A percentile compares a stretch with the other conserved stretches of the same genome.
Evolutionary conservation across 2,113 vertebrate species (phyloP).

Genomic region (Garra rufa): DNA sequence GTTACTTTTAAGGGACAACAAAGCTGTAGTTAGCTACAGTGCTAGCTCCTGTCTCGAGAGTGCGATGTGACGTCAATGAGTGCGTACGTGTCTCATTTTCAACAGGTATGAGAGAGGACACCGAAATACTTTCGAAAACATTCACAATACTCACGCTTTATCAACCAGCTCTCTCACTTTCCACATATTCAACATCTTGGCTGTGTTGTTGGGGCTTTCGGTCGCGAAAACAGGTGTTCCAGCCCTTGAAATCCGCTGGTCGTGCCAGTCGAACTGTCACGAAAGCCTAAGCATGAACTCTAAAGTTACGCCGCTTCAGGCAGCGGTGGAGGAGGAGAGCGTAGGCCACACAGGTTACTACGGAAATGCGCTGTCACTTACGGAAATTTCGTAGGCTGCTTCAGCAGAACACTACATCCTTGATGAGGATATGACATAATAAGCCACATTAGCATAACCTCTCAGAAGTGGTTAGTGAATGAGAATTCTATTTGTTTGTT

Average conservation of each 20-base stretch:
- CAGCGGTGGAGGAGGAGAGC: conserved; percentile 53
- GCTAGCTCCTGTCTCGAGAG: conserved; percentile 69
- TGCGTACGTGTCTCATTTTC: conserved; percentile 79
- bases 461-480: background rate
- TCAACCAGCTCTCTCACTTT: conserved; percentile 97
- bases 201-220: conserved; percentile 66
- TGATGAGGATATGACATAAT: conserved; percentile 16
- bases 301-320: conserved; percentile 73
- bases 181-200: conserved; percentile 95
- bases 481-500: no score
- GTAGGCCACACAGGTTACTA: conserved; percentile 71
- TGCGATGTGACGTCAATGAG: conserved; percentile 79
- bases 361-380: conserved; percentile 69
- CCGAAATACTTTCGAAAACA: conserved; percentile 37
- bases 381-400: conserved; percentile 54
- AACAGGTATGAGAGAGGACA: conserved; percentile 71
- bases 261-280: conserved; percentile 56
- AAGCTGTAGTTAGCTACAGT: conserved; percentile 60
- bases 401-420: conserved; percentile 8
- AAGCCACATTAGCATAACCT: background rate
- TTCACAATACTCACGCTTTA: conserved; percentile 92
- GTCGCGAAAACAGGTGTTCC: conserved; percentile 66
- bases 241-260: conserved; percentile 53
- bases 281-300: conserved; percentile 72
- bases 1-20: background rate